Percentiles rank a stretch among this genome's conserved stretches.
Evolutionary conservation across 2,113 vertebrate genomes (phyloP).

Genomic region (Lamprotornis superbus): DNA sequence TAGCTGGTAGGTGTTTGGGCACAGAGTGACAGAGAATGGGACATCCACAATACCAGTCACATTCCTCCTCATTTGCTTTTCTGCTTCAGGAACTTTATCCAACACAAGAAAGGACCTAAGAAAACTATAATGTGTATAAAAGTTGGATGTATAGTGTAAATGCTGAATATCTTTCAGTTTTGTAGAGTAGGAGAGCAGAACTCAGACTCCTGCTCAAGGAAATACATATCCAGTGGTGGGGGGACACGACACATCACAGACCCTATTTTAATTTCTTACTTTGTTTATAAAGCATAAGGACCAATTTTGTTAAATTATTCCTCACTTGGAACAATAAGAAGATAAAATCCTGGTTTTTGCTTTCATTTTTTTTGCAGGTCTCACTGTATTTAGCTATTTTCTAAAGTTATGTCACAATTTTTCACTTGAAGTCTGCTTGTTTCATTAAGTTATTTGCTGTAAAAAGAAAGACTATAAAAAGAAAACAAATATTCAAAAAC

Average conservation of each 20-base stretch:
- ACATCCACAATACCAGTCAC: fast-evolving
- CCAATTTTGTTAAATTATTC: neutral
- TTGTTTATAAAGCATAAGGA: neutral
- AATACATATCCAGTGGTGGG: fast-evolving
- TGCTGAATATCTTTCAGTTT: neutral
- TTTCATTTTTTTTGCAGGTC: neutral
- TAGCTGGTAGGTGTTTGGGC: neutral
- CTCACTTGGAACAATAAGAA: neutral
- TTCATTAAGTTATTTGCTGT: neutral
- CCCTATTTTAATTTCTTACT: neutral
- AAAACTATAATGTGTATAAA: neutral
- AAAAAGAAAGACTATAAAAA: neutral
- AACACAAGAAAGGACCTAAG: neutral
- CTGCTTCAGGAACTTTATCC: neutral
- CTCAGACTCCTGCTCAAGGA: neutral
- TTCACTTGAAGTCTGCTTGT: neutral
- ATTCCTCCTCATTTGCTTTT: neutral
- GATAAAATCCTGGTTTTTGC: neutral
- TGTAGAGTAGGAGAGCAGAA: neutral
- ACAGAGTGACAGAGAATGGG: neutral
- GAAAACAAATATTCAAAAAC: neutral
- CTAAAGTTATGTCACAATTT: neutral
- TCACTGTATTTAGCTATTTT: neutral
- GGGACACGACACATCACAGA: fast-evolving
- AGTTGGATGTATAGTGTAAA: neutral